phyloP scores from a whole-genome alignment of 2,113 vertebrate species.

The Urocolius indicus region DNA sequence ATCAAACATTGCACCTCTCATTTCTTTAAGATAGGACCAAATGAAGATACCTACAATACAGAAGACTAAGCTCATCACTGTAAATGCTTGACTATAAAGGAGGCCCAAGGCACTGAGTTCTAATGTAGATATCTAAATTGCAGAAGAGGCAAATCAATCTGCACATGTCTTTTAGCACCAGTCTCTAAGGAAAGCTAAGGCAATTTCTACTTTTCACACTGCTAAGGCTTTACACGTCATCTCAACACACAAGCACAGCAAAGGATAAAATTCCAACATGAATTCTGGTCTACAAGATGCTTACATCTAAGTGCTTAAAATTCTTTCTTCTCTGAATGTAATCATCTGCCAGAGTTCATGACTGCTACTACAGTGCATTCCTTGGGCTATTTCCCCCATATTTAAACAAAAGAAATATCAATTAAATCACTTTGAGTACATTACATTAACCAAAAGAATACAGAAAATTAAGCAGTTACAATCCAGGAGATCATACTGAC shows the following conservation, averaged over 20 bases:
- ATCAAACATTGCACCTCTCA: not conserved
- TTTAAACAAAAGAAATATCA: not conserved
- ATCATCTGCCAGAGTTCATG: not conserved
- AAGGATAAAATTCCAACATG: not conserved
- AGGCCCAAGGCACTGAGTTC: not conserved
- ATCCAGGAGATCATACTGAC: not conserved
- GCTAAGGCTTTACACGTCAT: not conserved
- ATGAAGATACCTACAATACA: not conserved
- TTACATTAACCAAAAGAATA: not conserved
- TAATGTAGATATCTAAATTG: not conserved
- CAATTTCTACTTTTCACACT: not conserved
- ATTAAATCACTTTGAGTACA: not conserved
- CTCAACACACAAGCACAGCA: not conserved
- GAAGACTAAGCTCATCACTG: not conserved
- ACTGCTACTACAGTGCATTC: not conserved
- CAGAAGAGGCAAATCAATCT: not conserved
- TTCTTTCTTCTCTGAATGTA: not conserved
- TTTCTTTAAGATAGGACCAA: not conserved
- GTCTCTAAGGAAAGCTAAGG: not conserved
- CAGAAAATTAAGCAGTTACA: not conserved
- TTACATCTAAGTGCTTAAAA: not conserved
- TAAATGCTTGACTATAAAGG: not conserved
- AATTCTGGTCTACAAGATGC: not conserved
- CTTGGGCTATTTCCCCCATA: not conserved
- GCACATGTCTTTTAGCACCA: rapidly evolving